Base-by-base conservation (phyloP, 2,113 vertebrate species). In the Dasyprocta punctata region DNA sequence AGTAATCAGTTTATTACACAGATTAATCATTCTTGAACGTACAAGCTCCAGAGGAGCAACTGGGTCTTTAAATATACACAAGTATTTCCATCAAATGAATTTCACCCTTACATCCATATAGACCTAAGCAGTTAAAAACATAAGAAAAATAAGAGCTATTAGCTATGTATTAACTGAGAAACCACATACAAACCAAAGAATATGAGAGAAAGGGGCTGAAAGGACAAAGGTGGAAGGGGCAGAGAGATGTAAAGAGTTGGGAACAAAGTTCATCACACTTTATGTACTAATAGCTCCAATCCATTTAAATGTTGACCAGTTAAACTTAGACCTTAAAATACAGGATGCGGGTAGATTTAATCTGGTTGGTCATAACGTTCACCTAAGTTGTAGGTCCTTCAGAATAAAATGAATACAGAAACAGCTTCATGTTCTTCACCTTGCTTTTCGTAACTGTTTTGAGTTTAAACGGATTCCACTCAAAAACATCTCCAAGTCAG, bases 41-140 rank as follows among this genome's bases (percentile, higher is more conserved):
- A 99, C 99, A 99, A 99, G 99, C 99, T 99, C 99, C 99, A 99
- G 98, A 98, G 98, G 99, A 99, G 99, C 99, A 99, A 98, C 97
- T 99, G 99, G 99, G 99, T 99, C 99, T 99, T 99, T 99, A 99
- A 99, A 99, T 99, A 99, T 99, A 99, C 99, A 99, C 99, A 99
- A 99, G 99, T 99, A 97, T 99, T 98, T 99, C 99, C 99, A 99
- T 99, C 99, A 99, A 98, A 99, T 99, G 99, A 99, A 99, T 99
- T 99, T 99, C 98, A 99, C 99, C 99, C 99, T 99, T 99, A 99
- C 99, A 99, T 99, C 99, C 99, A 99, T 99, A 99, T 99, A 99
- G 98, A 99, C 98, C 99, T 99, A 99, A 99, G 99, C 99, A 99
- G 99, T 99, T 99, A 99, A 99, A 98, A 99, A 98, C 98, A 98